Base-by-base conservation (phyloP, 2,888 invertebrate species). In the Amblyteles armatorius region DNA sequence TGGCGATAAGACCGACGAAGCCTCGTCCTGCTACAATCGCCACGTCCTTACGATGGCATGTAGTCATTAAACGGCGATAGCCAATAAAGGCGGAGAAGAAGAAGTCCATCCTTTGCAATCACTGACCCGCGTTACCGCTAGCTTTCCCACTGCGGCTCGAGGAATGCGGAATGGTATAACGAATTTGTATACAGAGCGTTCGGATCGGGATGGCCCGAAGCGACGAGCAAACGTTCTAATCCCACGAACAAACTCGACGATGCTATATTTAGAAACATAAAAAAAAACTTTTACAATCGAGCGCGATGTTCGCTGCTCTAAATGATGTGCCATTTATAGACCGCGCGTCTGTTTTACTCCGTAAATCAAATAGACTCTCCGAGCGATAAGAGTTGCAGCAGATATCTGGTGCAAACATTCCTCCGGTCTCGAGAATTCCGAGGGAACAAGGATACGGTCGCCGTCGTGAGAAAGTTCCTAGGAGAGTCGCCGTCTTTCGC, bases 361-460 rank as follows among this genome's bases (percentile, higher is more conserved):
- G 13, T 26, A 57, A 13, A 57, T 57, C 13, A 13, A 22, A 26
- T 22, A 26, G 1, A 26, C 19, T 57, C 57, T 57, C 16, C 44
- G 44, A 26, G 22, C 57, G 57, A 57, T 57, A 57, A 26, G 57
- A 57, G 26, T 26, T 13, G 26, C 13, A 4, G 11, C 4, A 22
- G 26, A 57, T 57, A 16, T 16, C 44, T 22, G 57, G 22, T 22
- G 5, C 22, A 57, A 57, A 48, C 44, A 48, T 48, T 48, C 4
- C 52, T 55, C 52, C 63, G 33, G 9, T 63, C 63, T 26, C 63
- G 33, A 63, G 29, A n/a, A 63, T 63, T 63, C 26, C 63, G 63
- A 63, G 11, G 63, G 16, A 63, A 29, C 9, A 29, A 63, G 33
- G 7, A 13, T 16, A n/a, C 5, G n/a, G 33, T 63, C 6, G 33